Percentiles rank a stretch among this genome's conserved stretches.
Conservation (phyloP, 1,140 invertebrate species). For the Sminthurinus signatus region DNA sequence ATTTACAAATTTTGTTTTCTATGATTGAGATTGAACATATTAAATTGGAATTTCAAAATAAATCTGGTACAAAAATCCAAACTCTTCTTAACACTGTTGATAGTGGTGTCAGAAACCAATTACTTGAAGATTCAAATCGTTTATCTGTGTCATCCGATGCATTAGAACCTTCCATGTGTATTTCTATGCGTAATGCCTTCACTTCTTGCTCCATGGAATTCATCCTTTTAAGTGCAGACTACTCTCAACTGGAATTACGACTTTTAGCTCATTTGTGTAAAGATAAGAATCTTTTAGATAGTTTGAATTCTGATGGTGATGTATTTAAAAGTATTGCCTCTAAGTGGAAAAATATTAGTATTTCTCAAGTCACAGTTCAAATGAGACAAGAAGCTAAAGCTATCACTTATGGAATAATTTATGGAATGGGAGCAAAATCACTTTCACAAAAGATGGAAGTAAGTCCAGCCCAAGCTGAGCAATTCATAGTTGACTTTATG, state of each 20-base stretch:
- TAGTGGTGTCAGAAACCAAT: not conserved
- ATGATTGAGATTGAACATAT: conserved; percentile 21
- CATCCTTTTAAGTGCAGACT: conserved; percentile 80
- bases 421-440: conserved; percentile 87
- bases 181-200: conserved; percentile 50
- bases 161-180: not conserved
- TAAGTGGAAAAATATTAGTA: conserved; percentile 64
- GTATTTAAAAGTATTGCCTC: conserved; percentile 82
- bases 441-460: conserved; percentile 75
- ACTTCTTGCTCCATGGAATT: conserved; percentile 43
- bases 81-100: conserved; percentile 13
- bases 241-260: conserved; percentile 90
- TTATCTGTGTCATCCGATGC: no score
- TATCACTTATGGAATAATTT: conserved; percentile 94
- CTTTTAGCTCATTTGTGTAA: conserved; percentile 83
- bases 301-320: conserved; percentile 66
- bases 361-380: conserved; percentile 59
- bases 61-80: conserved; percentile 26
- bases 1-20: conserved; percentile 42
- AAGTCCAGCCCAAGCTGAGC: conserved; percentile 68
- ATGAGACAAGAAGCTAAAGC: conserved; percentile 83
- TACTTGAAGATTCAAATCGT: no score
- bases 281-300: conserved; percentile 63
- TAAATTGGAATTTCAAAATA: conserved; percentile 10
- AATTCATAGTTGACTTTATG: conserved; percentile 78